Conservation (phyloP, 2,888 invertebrate genomes). For the Mesochorus sp. region DNA sequence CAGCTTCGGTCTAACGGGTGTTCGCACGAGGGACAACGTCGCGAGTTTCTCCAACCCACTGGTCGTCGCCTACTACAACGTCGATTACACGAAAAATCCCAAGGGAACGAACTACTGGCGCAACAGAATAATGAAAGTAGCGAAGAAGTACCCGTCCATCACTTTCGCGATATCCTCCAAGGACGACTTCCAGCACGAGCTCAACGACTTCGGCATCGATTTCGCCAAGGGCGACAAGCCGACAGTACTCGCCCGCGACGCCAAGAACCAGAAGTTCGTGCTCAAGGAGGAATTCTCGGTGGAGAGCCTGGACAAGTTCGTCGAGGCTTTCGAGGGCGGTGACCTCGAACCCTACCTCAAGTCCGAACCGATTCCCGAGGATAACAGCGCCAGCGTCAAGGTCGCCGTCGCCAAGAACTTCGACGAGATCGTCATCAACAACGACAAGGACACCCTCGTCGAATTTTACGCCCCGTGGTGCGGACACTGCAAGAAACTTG, state of each 20-base stretch:
- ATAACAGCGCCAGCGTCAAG: slow-evolving; percentile 91
- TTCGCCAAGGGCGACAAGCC: slow-evolving; percentile 95
- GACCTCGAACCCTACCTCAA: slow-evolving; percentile 96
- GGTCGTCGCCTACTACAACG: slow-evolving; percentile 95
- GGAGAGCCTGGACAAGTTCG: slow-evolving; percentile 92
- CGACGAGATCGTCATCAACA: slow-evolving; percentile 95
- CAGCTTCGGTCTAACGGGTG: slow-evolving; percentile 96
- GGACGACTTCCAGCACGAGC: slow-evolving; percentile 96
- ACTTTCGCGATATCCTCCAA: slow-evolving; percentile 96
- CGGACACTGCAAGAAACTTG: slow-evolving; percentile 98
- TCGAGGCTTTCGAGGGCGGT: slow-evolving; percentile 91
- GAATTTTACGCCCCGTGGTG: slow-evolving; percentile 99
- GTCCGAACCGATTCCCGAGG: slow-evolving; percentile 95
- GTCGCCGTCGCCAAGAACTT: slow-evolving; percentile 99
- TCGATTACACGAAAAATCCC: slow-evolving; percentile 97
- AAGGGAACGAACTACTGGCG: slow-evolving; percentile 99
- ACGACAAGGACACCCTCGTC: slow-evolving; percentile 95
- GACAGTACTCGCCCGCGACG: slow-evolving; percentile 91
- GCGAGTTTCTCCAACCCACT: slow-evolving; percentile 95
- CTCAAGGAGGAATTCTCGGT: slow-evolving; percentile 95
- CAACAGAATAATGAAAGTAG: slow-evolving; percentile 96
- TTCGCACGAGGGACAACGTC: slow-evolving; percentile 92
- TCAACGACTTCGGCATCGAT: slow-evolving; percentile 96
- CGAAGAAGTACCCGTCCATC: slow-evolving; percentile 87
- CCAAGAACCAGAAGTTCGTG: slow-evolving; percentile 93